phyloP scores from a whole-genome alignment of 1,140 invertebrate genomes.

The Glomeris maerens region DNA sequence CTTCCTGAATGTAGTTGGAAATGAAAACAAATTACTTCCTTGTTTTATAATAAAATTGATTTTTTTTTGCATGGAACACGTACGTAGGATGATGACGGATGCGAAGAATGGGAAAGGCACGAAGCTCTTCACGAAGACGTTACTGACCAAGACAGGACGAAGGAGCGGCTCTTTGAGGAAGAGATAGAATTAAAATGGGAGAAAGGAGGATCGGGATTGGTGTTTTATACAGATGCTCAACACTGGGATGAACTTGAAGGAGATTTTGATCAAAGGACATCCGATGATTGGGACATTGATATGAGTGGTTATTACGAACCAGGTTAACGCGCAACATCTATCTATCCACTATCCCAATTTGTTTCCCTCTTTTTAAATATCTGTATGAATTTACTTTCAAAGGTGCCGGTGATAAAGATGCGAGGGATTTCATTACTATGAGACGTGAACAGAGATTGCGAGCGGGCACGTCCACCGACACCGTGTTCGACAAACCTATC shows the following conservation, averaged over 20 bases:
- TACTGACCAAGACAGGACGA: slow-evolving; percentile 33
- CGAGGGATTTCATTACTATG: slow-evolving; percentile 33
- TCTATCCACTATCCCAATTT: slow-evolving; percentile 3
- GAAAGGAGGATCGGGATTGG: slow-evolving; percentile 44
- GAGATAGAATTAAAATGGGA: slow-evolving; percentile 47
- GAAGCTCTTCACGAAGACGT: slow-evolving; percentile 44
- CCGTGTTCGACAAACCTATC: slow-evolving; percentile 22
- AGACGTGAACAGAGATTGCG: slow-evolving; percentile 28
- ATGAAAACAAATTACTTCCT: slow-evolving; percentile 2
- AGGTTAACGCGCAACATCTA: slow-evolving; percentile 17
- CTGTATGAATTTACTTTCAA: slow-evolving; percentile 2
- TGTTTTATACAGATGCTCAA: slow-evolving; percentile 47
- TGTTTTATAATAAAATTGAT: slow-evolving; percentile 10
- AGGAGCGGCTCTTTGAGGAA: slow-evolving; percentile 39
- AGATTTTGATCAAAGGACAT: slow-evolving; percentile 43
- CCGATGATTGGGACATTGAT: slow-evolving; percentile 48
- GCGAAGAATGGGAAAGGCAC: slow-evolving; percentile 38
- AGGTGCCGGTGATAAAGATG: slow-evolving; percentile 35
- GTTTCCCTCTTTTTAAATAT: slow-evolving; percentile 11
- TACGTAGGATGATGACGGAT: slow-evolving; percentile 24
- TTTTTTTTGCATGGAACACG: background rate
- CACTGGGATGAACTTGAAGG: slow-evolving; percentile 39
- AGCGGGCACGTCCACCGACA: slow-evolving; percentile 23
- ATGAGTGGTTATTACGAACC: slow-evolving; percentile 40
- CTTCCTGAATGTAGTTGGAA: slow-evolving; percentile 1